Evolutionary conservation across 2,797 vertebrate species (phyloP).

Genomic region (Catharus ustulatus): DNA sequence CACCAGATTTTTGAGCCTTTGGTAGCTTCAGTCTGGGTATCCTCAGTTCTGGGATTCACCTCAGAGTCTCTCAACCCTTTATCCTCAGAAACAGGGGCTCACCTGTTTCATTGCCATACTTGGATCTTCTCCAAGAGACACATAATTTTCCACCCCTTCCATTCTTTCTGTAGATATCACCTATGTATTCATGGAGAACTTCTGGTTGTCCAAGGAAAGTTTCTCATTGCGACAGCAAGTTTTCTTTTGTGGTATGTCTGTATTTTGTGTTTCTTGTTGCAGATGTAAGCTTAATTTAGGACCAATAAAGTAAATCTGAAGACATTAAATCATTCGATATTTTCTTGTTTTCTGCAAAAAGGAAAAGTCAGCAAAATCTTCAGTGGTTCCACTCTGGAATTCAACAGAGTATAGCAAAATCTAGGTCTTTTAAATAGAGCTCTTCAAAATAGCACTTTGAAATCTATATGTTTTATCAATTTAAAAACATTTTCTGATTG

Average conservation of each 20-base stretch:
- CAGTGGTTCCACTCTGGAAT: neutral
- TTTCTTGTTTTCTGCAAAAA: neutral
- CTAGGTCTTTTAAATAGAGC: neutral
- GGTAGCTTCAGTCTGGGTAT: neutral
- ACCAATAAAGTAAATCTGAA: neutral
- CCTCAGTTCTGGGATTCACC: neutral
- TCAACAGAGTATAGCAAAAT: neutral
- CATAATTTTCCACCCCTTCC: accelerated
- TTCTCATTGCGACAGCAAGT: accelerated
- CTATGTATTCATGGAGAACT: neutral
- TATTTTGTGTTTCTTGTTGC: neutral
- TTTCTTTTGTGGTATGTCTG: neutral
- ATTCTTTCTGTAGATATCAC: neutral
- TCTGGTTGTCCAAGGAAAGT: neutral
- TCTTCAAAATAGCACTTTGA: neutral
- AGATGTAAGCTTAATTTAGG: neutral
- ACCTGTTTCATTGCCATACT: neutral
- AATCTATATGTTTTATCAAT: neutral
- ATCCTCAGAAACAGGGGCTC: too few species aligned
- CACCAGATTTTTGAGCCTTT: neutral
- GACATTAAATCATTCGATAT: neutral
- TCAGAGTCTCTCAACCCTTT: too few species aligned
- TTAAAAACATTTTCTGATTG: neutral
- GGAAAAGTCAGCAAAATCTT: neutral
- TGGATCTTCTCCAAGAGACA: neutral